Evolutionary conservation across 2,113 vertebrate genomes (phyloP), one percentile per base, ranked within the genome.

Genomic region (Oryzias celebensis): DNA sequence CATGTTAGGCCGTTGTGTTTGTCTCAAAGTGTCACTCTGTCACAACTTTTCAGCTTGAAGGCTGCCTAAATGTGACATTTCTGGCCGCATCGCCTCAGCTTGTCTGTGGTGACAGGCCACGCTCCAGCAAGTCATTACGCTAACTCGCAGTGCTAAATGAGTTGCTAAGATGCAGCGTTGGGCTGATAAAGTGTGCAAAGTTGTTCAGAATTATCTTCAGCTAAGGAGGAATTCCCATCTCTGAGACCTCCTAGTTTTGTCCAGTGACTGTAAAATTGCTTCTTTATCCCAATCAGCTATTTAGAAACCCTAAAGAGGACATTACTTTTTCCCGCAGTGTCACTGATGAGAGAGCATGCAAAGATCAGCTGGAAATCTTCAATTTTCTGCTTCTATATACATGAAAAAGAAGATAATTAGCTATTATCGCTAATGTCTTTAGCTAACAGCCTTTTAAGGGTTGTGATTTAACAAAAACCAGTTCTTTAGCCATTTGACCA

Each of bases 21-120:
- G 65, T 85, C 78, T 82, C 65, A 55, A 71, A 68, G 87, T 85
- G 78, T 89, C 84, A 86, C 73, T 84, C 80, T 85, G 80, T 85
- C 85, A 85, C 82, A 82, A 73, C 70, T 73, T 74, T 65, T 88
- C 84, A 81, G 77, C 80, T 80, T 87, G 77, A 88, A 69, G 60
- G 68, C 80, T 83, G 79, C 66, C 84, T 77, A 62, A 77, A 88
- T 81, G 75, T 86, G 88, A 87, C 88, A 89, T 75, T 71, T 76
- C 52, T 89, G 70, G 72, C 83, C 75, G 44, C 78, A 52, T 64
- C 46, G 75, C 68, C 80, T 83, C 69, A 68, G 73, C 78, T 80
- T 54, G 72, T 89, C 79, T 71, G 73, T 13, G 44, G 51, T 85
- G 85, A 85, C 86, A 83, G 80, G 76, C 71, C 69, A 81, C 52